Percentiles rank a stretch among this genome's conserved stretches.
phyloP scores from a whole-genome alignment of 1,140 invertebrate species.

The Zaprionus tsacasi region DNA sequence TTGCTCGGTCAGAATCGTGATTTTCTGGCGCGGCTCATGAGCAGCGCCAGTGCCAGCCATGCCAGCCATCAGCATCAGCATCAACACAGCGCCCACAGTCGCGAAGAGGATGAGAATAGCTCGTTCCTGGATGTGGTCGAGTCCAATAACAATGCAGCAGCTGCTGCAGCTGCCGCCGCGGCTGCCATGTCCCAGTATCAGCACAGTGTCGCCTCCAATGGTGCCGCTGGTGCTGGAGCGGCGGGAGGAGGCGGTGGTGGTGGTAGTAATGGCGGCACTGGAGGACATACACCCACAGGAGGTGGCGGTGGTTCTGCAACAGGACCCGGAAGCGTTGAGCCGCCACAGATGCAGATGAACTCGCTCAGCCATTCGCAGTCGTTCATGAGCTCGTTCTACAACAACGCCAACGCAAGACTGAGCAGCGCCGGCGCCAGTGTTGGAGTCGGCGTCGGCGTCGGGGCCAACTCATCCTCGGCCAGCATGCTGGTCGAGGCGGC shows the following conservation, averaged over 20 bases:
- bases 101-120: constrained; percentile 82
- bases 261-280: constrained; percentile 3
- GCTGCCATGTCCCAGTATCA: constrained; percentile 78
- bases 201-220: constrained; percentile 46
- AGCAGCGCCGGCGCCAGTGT: constrained; percentile 48
- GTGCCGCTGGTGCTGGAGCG: constrained; percentile 25
- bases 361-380: constrained; percentile 78
- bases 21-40: constrained; percentile 79
- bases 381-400: constrained; percentile 84
- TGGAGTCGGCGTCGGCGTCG: constrained; percentile 28
- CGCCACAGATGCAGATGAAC: constrained; percentile 80
- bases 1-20: constrained; percentile 79
- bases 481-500: constrained; percentile 84
- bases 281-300: constrained; percentile 17
- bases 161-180: constrained; percentile 63
- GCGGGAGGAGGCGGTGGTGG: constrained; percentile 11
- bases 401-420: constrained; percentile 80
- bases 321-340: constrained; percentile 42
- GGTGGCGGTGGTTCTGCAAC: constrained; percentile 35
- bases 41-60: constrained; percentile 70
- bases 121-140: constrained; percentile 83
- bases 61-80: constrained; percentile 67
- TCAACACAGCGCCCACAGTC: constrained; percentile 66
- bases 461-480: constrained; percentile 75
- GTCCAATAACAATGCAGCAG: constrained; percentile 75